Evolutionary conservation across 2,888 invertebrate genomes (phyloP), one percentile per base, ranked within the genome.

Genomic region (Meliscaeva auricollis): DNA sequence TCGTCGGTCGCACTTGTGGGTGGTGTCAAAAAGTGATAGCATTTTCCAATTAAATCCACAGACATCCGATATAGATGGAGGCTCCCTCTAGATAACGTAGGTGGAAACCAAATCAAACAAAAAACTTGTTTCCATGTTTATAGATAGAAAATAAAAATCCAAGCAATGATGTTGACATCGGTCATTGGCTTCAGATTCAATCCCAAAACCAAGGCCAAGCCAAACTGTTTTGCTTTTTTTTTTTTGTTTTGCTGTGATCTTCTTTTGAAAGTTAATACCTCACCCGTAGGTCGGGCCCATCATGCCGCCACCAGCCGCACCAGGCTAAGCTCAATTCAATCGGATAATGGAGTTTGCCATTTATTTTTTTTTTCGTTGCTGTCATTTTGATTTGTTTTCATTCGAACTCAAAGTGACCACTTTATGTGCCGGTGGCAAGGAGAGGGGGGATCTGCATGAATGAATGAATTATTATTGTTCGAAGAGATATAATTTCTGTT

Each of bases 381-480:
- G 50, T 38, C 30, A 1, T 38, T 66, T 50, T 66, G 48, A 50
- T 66, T 66, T 62, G 44, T 38, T 35, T 66, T 74, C 44, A 17
- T 60, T 58, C 8, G 22, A 52, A 50, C 68, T 62, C 69, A 56
- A 54, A 13, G 69, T 72, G 68, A 66, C 73, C 73, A 69, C 41
- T 62, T 69, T 64, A 69, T 70, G 32, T 44, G 44, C 35, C 20
- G 8, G 5, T 35, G 6, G 35, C 6, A 1, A 8, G 38, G 38
- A 38, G 38, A 38, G 38, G 38, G 44, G 54, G 52, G 72, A 77
- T 82, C 68, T 78, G 78, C 73, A 74, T 83, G 78, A 70, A 74
- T 83, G 74, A 78, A 78, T 62, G 77, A 83, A 72, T 70, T 74
- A 69, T 77, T 68, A 66, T 78, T 83, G 69, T 74, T 74, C 62